Conservation (phyloP, 1,140 invertebrate genomes). For the Prorops nasuta region DNA sequence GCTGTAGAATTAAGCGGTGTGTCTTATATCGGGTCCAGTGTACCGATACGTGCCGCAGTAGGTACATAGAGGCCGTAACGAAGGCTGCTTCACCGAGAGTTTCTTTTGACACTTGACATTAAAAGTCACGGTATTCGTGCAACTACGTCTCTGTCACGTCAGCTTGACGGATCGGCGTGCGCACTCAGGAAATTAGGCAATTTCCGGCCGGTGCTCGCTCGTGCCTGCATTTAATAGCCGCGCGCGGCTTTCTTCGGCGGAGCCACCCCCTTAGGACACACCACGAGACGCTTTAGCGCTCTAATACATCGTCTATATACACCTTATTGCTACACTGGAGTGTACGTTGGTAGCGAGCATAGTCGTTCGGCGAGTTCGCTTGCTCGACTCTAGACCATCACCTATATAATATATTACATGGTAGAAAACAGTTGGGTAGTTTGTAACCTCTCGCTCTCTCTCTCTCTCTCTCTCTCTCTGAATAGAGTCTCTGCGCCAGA, state of each 20-base stretch:
- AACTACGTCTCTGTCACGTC: constrained; percentile 51
- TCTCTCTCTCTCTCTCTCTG: constrained; percentile 6
- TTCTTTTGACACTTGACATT: constrained; percentile 58
- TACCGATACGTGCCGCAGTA: too few species aligned
- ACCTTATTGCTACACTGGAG: too few species aligned
- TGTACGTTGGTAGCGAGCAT: too few species aligned
- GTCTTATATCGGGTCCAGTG: too few species aligned
- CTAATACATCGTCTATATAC: too few species aligned
- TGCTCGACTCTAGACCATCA: too few species aligned
- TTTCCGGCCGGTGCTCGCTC: constrained; percentile 55
- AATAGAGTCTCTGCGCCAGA: constrained; percentile 13
- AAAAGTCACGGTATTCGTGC: constrained; percentile 54
- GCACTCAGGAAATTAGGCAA: constrained; percentile 60
- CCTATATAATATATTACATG: too few species aligned
- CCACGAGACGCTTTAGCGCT: too few species aligned
- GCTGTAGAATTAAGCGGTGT: too few species aligned
- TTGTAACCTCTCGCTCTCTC: too few species aligned
- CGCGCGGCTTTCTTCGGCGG: constrained; percentile 47
- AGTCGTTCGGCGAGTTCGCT: too few species aligned
- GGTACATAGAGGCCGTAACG: not conserved
- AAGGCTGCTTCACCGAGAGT: constrained; percentile 20
- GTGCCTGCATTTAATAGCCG: constrained; percentile 55
- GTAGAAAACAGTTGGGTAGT: too few species aligned
- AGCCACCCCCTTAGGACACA: constrained; percentile 39
- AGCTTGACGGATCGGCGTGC: constrained; percentile 56